Base-by-base conservation (phyloP, 92 coral and sea anemone genomes). In the Epizoanthus illoricatus region DNA sequence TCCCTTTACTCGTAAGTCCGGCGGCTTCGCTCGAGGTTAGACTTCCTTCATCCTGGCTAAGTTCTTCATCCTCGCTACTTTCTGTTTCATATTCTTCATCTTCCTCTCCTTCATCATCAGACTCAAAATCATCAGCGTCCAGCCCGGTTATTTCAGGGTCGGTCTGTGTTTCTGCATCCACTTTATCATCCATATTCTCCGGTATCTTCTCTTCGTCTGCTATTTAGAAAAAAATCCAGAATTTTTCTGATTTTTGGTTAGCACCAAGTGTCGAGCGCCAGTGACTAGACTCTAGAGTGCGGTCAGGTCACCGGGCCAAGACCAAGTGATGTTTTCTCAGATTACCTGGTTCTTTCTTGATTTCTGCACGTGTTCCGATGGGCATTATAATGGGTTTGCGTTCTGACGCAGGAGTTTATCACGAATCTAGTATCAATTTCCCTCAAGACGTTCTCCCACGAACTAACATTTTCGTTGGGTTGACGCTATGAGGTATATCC, bases 91-190 rank as follows among this genome's bases (percentile, higher is more conserved):
- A 86, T 70, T 84, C 97, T 66, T 87, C 97, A 47, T 88, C 96
- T 20, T 78, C 93, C 13, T 83, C 84, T 80, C 87, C 84, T 70
- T 84, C 88, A 39, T 83, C 90, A 39, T 87, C 97, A 71, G 91
- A 91, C 75, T 92, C 97, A 84, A 92, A 92, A 75, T 92, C 97
- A 64, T 92, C 97, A 6, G 97, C 93, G 81, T 92, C 97, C 21
- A 92, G 90, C 3, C 97, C 97, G 60, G 97, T 92, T 58, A 92
- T 92, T 81, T 90, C 97, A 16, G 97, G 97, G 85, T 92, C 97
- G 20, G 97, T 92, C 72, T 92, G 97, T 3, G 97, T 92, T 20
- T 84, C 91, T 0, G 86, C 97, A 70, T 92, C 97, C 7, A 75
- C 65, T 84, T 74, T 88, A 17, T 73, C 86, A 4, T 33, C 76